Evolutionary conservation across 2,888 invertebrate genomes (phyloP), one percentile per base, ranked within the genome.

Genomic region (Drosophila paramelanica): DNA sequence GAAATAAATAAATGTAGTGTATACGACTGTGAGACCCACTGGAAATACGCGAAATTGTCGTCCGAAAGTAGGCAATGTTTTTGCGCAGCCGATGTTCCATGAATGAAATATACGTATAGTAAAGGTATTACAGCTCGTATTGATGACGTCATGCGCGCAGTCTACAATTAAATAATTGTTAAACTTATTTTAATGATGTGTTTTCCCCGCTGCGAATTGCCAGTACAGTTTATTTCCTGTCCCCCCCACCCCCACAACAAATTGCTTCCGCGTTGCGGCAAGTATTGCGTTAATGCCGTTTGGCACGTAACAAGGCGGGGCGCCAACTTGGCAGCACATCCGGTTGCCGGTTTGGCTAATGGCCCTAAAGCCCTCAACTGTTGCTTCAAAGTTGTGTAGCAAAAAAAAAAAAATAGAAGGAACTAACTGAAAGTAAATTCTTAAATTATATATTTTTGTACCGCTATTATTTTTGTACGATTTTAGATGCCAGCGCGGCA

Each of bases 401-500:
- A 5, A 36, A 7, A 27, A 31, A 5, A 8, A 10, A 8, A 10
- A 31, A 3, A 10, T 10, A 10, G 3, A 10, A 31, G 8, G 0
- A 8, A 8, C 8, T 31, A 31, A 8, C 8, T 31, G 8, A 31
- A 31, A 8, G 31, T 31, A 31, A 31, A 58, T 43, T 25, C 20
- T 5, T 5, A 14, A 42, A 20, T 0, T 25, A 3, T 47, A 55
- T 81, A 83, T 0, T 43, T 33, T 8, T 31, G 7, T 33, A 33
- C 1, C 10, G 10, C 0, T 33, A 33, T 33, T 33, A 33, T 33
- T 33, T 17, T 4, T 14, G 5, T 14, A 6, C 31, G 5, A 25
- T 38, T 43, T 43, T 13, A 93, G 92, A 93, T 91, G 92, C 92
- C 90, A 93, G 91, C 93, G 96, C 96, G 96, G 93, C 96, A 95